These are phyloP conservation scores for Vanessa cardui DNA, from an alignment of 2,888 invertebrate species.

Conservation along the genomic window DNA sequence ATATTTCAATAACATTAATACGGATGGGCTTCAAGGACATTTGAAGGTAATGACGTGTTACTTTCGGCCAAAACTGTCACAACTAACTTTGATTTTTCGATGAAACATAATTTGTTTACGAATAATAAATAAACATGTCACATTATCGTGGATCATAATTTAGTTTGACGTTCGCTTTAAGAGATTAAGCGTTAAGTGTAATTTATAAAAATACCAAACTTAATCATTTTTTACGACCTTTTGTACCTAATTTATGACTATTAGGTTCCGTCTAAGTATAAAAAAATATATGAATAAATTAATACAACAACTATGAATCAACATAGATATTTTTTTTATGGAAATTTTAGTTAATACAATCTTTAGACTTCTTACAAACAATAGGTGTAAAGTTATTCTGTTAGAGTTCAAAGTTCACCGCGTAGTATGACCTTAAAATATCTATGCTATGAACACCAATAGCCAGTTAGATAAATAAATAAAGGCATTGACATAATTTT, in stretches of 20 bases:
- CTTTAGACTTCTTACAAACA: no score
- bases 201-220: background rate
- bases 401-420: no score
- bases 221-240: background rate
- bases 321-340: no score
- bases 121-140: constrained; percentile 19
- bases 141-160: constrained; percentile 2
- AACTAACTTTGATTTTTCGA: background rate
- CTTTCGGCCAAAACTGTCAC: background rate
- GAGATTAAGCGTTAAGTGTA: constrained; percentile 10
- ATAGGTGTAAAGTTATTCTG: no score
- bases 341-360: no score
- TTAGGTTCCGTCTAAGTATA: background rate
- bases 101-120: background rate
- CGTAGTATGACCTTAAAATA: no score
- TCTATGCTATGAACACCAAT: no score
- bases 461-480: no score
- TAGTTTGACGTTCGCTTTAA: background rate
- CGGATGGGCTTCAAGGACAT: constrained; percentile 2
- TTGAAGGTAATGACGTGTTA: background rate
- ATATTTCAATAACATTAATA: background rate
- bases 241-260: background rate
- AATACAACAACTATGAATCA: no score
- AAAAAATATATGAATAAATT: no score
- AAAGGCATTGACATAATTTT: no score